phyloP scores from a whole-genome alignment of 2,888 invertebrate species.

The Drosophila hamatofila region DNA sequence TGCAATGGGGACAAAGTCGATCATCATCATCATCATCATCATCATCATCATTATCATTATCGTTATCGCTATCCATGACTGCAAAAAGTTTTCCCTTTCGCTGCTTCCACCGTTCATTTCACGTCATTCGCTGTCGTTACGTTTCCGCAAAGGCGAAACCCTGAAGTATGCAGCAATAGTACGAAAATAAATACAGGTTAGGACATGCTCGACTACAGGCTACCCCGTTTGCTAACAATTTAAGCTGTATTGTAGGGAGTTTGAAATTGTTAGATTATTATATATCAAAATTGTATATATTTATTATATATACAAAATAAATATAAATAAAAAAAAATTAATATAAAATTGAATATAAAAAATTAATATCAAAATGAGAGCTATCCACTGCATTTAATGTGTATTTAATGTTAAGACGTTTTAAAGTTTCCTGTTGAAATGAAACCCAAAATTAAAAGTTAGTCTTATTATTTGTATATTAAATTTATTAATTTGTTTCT shows the following conservation, averaged over 20 bases:
- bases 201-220: neutral
- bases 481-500: neutral
- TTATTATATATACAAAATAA: no score
- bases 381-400: no score
- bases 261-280: no score
- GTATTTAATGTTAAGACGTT: no score
- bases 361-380: no score
- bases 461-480: no score
- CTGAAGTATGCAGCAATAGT: conserved; percentile 73
- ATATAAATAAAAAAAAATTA: no score
- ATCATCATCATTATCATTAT: conserved; percentile 20
- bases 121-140: conserved; percentile 41
- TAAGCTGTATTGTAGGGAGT: neutral
- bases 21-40: conserved; percentile 31
- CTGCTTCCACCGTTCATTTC: conserved; percentile 16
- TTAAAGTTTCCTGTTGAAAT: no score
- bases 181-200: conserved; percentile 72
- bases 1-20: conserved; percentile 51
- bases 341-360: no score
- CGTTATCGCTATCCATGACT: conserved; percentile 29
- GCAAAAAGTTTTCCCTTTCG: conserved; percentile 44
- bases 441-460: no score
- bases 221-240: neutral
- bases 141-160: conserved; percentile 41
- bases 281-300: no score